Percentiles rank a stretch among this genome's conserved stretches.
Conservation (phyloP, 2,797 vertebrate species). For the Crocidura indochinensis region DNA sequence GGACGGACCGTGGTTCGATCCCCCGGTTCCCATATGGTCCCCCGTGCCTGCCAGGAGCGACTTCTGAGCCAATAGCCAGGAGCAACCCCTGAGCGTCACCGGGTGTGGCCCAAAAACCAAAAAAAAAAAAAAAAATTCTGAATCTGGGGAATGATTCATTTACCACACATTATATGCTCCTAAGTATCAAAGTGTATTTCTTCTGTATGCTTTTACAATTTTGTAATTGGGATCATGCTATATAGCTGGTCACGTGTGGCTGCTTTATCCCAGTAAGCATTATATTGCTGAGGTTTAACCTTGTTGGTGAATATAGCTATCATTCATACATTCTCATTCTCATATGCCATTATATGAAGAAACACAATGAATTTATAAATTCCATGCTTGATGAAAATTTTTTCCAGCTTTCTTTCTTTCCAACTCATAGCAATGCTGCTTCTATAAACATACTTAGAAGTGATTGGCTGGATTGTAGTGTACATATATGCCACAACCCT, state of each 20-base stretch:
- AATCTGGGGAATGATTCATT: not conserved
- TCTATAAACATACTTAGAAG: not conserved
- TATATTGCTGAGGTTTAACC: slow-evolving; percentile 52
- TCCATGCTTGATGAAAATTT: slow-evolving; percentile 17
- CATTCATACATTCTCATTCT: slow-evolving; percentile 61
- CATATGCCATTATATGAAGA: not conserved
- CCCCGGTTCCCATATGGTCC: too few species aligned
- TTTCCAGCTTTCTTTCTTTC: slow-evolving; percentile 1
- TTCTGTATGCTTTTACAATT: slow-evolving; percentile 49
- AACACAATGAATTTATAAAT: slow-evolving; percentile 34
- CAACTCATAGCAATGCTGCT: not conserved
- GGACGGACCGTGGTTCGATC: too few species aligned
- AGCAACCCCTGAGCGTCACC: too few species aligned
- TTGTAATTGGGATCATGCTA: slow-evolving; percentile 51
- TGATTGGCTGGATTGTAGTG: not conserved
- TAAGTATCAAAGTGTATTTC: slow-evolving; percentile 43
- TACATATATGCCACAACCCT: not conserved
- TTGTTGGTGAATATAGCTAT: not conserved
- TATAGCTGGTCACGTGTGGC: slow-evolving; percentile 60
- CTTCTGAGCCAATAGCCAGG: too few species aligned
- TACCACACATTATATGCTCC: not conserved
- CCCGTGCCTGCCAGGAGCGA: too few species aligned
- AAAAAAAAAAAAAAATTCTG: not conserved
- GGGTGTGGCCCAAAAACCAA: too few species aligned
- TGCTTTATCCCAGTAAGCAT: slow-evolving; percentile 36